Evolutionary conservation across 2,888 invertebrate species (phyloP).

Genomic region (Cepaea hortensis): DNA sequence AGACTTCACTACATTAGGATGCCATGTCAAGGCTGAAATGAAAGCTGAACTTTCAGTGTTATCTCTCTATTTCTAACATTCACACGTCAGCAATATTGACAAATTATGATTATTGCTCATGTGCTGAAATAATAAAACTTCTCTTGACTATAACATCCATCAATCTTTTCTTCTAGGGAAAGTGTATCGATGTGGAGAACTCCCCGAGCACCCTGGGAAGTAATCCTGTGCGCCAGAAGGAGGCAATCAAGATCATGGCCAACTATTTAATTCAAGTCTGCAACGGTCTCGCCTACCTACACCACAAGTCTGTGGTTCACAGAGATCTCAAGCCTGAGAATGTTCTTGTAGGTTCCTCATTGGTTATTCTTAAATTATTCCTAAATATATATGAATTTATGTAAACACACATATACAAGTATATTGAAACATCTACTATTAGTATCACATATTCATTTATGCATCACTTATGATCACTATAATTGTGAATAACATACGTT

Average conservation of each 20-base stretch:
- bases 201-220: slow-evolving; percentile 50
- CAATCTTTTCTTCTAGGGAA: slow-evolving; percentile 52
- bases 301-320: slow-evolving; percentile 66
- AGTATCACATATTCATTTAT: not conserved
- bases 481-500: not conserved
- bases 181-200: slow-evolving; percentile 49
- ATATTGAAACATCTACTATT: not conserved
- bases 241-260: slow-evolving; percentile 60
- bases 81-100: too few species aligned
- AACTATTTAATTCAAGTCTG: slow-evolving; percentile 60
- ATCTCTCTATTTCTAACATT: too few species aligned
- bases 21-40: too few species aligned
- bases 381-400: not conserved
- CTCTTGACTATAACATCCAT: too few species aligned
- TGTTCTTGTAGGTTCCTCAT: slow-evolving; percentile 62
- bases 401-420: not conserved
- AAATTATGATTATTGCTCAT: too few species aligned
- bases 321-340: slow-evolving; percentile 72
- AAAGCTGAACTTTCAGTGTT: too few species aligned
- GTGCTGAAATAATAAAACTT: too few species aligned
- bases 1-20: too few species aligned
- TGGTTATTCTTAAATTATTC: not conserved
- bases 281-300: slow-evolving; percentile 64
- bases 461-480: not conserved
- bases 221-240: slow-evolving; percentile 49